Evolutionary conservation across 2,113 vertebrate species (phyloP), one percentile per base, ranked within the genome.

Genomic region (Tautogolabrus adspersus): DNA sequence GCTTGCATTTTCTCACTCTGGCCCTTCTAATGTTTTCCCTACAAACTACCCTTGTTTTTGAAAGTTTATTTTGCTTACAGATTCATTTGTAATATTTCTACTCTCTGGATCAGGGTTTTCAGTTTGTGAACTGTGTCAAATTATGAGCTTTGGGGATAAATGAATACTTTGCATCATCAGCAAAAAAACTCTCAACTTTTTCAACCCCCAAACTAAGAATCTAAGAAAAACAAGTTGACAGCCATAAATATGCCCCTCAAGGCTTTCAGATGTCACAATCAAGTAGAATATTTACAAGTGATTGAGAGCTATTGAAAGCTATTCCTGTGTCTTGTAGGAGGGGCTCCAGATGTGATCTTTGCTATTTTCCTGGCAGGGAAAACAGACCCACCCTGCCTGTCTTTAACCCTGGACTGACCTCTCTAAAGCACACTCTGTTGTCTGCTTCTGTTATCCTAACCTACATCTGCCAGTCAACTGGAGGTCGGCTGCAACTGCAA

Each of bases 341-440:
- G 47, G 70, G 47, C 71, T 83, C 78, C 89, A 89, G 81, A 86
- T 87, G 88, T 82, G 44, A 86, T 70, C 77, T 77, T 81, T 84
- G 71, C 74, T 70, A 55, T 90, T 85, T 91, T 84, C 65, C 61
- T 88, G 79, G 68, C 57, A 54, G 42, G 67, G 76, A 86, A 88
- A 84, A 78, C 59, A 59, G 87, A 86, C 88, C 73, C 90, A 84
- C 89, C 88, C 89, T 83, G 72, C 13, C 16, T 63, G 84, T 81
- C 75, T 89, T 88, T 87, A 87, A 87, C 86, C 87, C 72, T 4
- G 3, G 10, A 8, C 8, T 85, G 83, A 92, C 88, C 88, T 86
- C 72, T 82, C 26, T 55, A 34, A 34, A 6, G 30, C 30, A 34
- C 18, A 63, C 38, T 64, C 66, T 68, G 74, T 76, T 74, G 78